phyloP scores from a whole-genome alignment of 2,888 invertebrate genomes.

The Dichetophora obliterata region DNA sequence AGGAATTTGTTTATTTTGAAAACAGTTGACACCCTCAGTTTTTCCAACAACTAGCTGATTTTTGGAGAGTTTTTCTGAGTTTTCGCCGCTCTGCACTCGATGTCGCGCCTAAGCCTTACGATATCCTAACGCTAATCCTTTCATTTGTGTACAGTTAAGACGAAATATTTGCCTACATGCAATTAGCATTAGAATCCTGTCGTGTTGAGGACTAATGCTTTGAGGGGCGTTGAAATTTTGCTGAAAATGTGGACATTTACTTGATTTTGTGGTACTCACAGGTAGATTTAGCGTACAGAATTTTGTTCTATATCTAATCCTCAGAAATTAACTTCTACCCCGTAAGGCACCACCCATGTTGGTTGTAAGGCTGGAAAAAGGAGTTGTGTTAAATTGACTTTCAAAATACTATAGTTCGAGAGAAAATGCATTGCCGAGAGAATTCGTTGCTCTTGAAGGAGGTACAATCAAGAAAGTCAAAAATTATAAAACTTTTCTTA shows the following conservation, averaged over 20 bases:
- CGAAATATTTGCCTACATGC: slow-evolving; percentile 16
- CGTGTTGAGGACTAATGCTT: not conserved
- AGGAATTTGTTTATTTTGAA: slow-evolving; percentile 45
- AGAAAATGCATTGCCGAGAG: not conserved
- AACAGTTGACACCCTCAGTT: slow-evolving; percentile 43
- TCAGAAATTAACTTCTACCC: too few species aligned
- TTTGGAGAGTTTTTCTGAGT: not conserved
- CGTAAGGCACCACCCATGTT: too few species aligned
- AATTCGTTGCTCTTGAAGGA: too few species aligned
- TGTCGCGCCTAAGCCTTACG: not conserved
- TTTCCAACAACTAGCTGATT: not conserved
- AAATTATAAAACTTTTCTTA: too few species aligned
- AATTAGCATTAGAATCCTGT: not conserved
- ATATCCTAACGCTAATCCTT: slow-evolving; percentile 37
- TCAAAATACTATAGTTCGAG: not conserved
- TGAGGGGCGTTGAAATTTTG: not conserved
- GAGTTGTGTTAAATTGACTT: not conserved
- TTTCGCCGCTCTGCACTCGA: not conserved
- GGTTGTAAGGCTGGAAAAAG: not conserved
- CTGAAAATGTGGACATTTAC: not conserved
- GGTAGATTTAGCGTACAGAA: not conserved
- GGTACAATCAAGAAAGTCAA: too few species aligned
- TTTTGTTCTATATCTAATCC: too few species aligned
- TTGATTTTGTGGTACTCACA: not conserved
- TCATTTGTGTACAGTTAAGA: slow-evolving; percentile 34